Evolutionary conservation across 2,888 invertebrate genomes (phyloP).

Genomic region (Mimas tiliae): DNA sequence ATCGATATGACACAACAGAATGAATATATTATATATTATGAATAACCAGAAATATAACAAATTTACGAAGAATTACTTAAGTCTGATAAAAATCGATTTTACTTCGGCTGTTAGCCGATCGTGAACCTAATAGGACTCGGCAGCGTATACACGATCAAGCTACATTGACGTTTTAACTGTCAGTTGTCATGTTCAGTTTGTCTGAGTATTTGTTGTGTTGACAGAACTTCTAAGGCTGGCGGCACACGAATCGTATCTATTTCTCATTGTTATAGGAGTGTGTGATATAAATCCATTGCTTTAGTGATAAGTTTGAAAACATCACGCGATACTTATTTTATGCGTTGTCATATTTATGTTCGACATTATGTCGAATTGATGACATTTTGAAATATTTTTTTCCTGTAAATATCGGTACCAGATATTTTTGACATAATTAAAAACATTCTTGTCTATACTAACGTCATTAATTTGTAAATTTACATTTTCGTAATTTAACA

Average conservation of each 20-base stretch:
- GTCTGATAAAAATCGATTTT: no score
- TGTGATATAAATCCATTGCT: background rate
- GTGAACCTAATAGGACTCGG: background rate
- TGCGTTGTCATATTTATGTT: background rate
- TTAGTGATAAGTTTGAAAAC: background rate
- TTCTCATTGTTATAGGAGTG: background rate
- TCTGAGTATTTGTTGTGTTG: background rate
- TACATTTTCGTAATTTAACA: background rate
- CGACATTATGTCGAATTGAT: background rate
- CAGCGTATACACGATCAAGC: background rate
- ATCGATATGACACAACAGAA: no score
- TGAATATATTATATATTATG: no score
- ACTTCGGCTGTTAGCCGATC: no score
- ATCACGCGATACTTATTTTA: background rate
- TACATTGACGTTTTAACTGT: background rate
- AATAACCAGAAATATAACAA: no score
- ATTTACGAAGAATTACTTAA: no score
- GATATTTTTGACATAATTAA: background rate
- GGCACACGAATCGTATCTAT: background rate
- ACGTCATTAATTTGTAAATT: background rate
- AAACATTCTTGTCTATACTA: background rate
- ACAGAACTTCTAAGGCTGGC: background rate
- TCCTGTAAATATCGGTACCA: background rate
- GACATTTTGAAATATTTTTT: background rate
- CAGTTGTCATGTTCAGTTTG: background rate